These are phyloP conservation scores for Rattus rattus DNA, from an alignment of 2,113 vertebrate genomes.

Conservation along the genomic window DNA sequence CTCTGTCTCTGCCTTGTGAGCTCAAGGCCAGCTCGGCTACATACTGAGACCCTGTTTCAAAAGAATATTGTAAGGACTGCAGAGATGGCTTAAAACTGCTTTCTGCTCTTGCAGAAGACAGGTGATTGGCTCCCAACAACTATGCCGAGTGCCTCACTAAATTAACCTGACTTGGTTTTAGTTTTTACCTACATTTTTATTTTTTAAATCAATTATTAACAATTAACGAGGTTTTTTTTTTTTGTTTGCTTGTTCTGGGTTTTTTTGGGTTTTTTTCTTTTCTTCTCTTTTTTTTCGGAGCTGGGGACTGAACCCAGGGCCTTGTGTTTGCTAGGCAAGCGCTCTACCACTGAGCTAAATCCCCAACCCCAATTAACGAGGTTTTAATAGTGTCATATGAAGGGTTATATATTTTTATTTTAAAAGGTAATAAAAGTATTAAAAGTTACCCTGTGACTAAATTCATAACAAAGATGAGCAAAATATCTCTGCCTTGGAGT, in stretches of 20 bases:
- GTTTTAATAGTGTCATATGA: not conserved
- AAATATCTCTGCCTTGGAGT: conserved; percentile 8
- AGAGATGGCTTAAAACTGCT: not conserved
- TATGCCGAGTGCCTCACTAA: not conserved
- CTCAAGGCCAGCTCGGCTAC: not conserved
- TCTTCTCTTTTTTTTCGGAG: no score
- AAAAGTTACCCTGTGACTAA: conserved; percentile 14
- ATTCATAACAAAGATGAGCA: conserved; percentile 39
- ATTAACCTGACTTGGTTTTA: not conserved
- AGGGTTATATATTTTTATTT: conserved; percentile 31
- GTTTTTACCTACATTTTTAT: conserved; percentile 29
- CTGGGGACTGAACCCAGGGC: no score
- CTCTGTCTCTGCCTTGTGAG: not conserved
- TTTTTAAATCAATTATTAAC: conserved; percentile 52
- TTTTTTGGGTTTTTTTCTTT: no score
- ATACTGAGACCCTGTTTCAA: not conserved
- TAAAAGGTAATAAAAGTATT: conserved; percentile 25
- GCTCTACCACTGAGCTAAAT: no score
- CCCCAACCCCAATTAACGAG: not conserved
- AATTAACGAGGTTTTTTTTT: not conserved
- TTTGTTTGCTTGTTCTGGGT: no score
- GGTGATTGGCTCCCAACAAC: not conserved
- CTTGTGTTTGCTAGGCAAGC: no score
- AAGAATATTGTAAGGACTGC: not conserved
- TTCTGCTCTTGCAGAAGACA: not conserved